Evolutionary conservation across 2,888 invertebrate species (phyloP).

Genomic region (Proisotoma minuta): DNA sequence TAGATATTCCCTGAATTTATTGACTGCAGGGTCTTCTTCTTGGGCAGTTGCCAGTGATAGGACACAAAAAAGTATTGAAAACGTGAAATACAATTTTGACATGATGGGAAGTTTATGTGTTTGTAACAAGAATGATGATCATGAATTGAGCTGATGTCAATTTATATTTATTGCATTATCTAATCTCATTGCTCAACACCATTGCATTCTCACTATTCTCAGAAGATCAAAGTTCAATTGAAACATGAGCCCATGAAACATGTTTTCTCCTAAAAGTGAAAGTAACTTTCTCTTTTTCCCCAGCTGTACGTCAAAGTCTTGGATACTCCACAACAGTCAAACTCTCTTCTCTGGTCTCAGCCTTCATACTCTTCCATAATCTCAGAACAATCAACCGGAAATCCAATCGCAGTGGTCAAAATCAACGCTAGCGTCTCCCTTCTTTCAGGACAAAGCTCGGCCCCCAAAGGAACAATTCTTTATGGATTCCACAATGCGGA

Average conservation of each 20-base stretch:
- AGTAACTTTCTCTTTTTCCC: no score
- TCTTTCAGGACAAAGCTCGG: no score
- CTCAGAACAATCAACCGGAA: constrained; percentile 36
- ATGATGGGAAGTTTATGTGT: not conserved
- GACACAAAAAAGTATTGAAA: not conserved
- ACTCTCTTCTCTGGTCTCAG: constrained; percentile 46
- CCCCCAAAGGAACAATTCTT: constrained; percentile 33
- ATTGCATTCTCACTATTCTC: not conserved
- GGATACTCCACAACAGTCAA: constrained; percentile 40
- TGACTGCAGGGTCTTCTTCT: constrained; percentile 57
- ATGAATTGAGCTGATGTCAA: no score
- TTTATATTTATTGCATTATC: no score
- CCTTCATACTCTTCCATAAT: constrained; percentile 44
- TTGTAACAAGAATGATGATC: no score
- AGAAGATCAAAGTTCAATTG: not conserved
- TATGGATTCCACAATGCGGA: constrained; percentile 47
- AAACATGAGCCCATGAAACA: not conserved
- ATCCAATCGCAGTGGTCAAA: constrained; percentile 38
- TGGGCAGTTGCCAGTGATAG: no score
- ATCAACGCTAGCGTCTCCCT: constrained; percentile 29
- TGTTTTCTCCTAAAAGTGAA: not conserved
- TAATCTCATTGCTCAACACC: not conserved
- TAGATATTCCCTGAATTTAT: constrained; percentile 77
- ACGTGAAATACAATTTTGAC: not conserved
- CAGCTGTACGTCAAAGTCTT: constrained; percentile 46